Conservation (phyloP, 1,140 invertebrate genomes). For the Bombus pascuorum region DNA sequence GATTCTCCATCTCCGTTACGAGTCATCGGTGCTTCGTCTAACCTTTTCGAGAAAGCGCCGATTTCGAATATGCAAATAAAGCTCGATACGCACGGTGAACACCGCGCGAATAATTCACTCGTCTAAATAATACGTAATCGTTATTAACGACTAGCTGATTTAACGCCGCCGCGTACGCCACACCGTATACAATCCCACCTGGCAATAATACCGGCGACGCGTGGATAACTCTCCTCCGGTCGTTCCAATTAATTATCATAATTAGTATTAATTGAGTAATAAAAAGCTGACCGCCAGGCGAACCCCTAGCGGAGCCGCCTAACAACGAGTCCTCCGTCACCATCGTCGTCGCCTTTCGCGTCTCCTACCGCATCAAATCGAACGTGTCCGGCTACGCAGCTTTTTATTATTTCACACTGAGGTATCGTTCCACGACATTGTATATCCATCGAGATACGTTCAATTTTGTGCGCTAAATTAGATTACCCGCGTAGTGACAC, state of each 20-base stretch:
- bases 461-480: too few relatives aligned
- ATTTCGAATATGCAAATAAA: slow-evolving; percentile 39
- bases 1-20: accelerated
- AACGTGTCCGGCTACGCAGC: too few relatives aligned
- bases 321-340: background rate
- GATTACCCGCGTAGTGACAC: too few relatives aligned
- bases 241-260: slow-evolving; percentile 38
- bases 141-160: slow-evolving; percentile 33
- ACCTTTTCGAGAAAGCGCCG: slow-evolving; percentile 11
- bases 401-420: accelerated
- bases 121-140: slow-evolving; percentile 36
- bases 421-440: too few relatives aligned
- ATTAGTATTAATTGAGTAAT: slow-evolving; percentile 44
- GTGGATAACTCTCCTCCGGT: slow-evolving; percentile 28
- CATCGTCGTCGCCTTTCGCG: background rate
- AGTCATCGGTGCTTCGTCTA: background rate
- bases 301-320: slow-evolving; percentile 19
- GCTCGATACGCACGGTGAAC: background rate
- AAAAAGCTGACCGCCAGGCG: slow-evolving; percentile 26
- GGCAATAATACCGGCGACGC: slow-evolving; percentile 22
- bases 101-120: slow-evolving; percentile 25
- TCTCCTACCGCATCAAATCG: too few relatives aligned
- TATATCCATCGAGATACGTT: too few relatives aligned
- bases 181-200: slow-evolving; percentile 15
- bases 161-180: background rate